phyloP scores from a whole-genome alignment of 2,888 invertebrate genomes.

The Melipona bicolor region DNA sequence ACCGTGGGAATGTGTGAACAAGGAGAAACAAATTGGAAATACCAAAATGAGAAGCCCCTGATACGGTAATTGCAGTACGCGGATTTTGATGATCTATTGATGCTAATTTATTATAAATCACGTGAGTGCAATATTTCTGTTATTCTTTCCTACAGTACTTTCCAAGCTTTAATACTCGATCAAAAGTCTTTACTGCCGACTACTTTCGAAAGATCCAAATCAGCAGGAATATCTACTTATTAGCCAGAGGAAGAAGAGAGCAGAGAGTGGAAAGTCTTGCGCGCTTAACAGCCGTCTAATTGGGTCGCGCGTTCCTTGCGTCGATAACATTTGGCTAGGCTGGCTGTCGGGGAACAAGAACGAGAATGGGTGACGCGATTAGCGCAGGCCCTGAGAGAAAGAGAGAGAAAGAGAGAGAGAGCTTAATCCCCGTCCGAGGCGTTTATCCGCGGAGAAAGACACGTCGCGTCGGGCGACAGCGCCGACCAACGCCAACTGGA shows the following conservation, averaged over 20 bases:
- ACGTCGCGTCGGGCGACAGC: slow-evolving; percentile 25
- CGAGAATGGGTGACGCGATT: slow-evolving; percentile 35
- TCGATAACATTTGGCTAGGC: neutral
- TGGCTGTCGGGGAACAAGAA: neutral
- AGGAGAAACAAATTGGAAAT: too few species aligned
- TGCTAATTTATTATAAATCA: too few species aligned
- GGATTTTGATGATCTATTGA: too few species aligned
- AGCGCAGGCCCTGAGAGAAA: slow-evolving; percentile 7
- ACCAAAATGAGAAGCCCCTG: too few species aligned
- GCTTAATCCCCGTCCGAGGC: slow-evolving; percentile 35
- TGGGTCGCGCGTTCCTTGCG: neutral
- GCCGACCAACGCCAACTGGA: slow-evolving; percentile 1
- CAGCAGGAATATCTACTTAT: too few species aligned
- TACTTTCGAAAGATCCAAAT: too few species aligned
- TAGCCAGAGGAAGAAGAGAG: neutral
- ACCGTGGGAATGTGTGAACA: too few species aligned
- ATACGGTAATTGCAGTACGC: too few species aligned
- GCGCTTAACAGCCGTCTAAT: neutral
- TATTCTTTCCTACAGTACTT: too few species aligned
- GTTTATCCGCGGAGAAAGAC: slow-evolving; percentile 48
- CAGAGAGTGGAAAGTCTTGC: neutral
- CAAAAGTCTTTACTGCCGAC: too few species aligned
- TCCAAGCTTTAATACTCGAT: too few species aligned
- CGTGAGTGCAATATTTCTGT: too few species aligned
- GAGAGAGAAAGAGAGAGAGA: slow-evolving; percentile 8